These are phyloP conservation scores for Toxotes chatareus DNA, from an alignment of 2,113 vertebrate species.

Conservation along the genomic window DNA sequence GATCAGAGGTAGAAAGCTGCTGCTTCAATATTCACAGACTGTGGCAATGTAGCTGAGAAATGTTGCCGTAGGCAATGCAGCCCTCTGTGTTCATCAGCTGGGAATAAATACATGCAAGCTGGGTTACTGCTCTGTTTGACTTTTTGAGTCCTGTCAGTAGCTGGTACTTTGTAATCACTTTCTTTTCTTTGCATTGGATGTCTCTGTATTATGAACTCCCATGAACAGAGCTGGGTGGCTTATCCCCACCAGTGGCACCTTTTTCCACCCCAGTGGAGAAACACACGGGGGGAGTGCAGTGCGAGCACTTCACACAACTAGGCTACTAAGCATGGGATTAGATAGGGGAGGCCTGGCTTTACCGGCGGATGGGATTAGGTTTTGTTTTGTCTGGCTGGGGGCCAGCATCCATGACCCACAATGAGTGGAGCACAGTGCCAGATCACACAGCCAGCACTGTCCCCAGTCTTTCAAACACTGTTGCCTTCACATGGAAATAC, in stretches of 20 bases:
- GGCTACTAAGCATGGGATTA: conserved; percentile 77
- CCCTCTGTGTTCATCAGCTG: conserved; percentile 37
- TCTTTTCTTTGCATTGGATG: background rate
- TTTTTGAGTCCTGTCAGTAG: conserved; percentile 16
- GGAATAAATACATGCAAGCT: conserved; percentile 40
- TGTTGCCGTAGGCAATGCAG: conserved; percentile 38
- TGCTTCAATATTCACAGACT: conserved; percentile 72
- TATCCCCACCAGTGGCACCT: conserved; percentile 54
- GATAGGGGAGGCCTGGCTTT: conserved; percentile 67
- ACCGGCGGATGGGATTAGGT: conserved; percentile 78
- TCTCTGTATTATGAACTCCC: conserved; percentile 27
- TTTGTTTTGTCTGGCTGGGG: conserved; percentile 80
- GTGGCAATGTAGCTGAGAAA: conserved; percentile 23
- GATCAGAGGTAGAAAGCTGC: conserved; percentile 74
- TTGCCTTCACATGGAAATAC: conserved; percentile 36
- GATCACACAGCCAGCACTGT: conserved; percentile 52
- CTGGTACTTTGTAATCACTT: background rate
- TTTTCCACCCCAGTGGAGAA: conserved; percentile 72
- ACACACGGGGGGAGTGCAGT: conserved; percentile 70
- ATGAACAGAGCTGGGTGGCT: conserved; percentile 40
- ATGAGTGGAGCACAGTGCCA: conserved; percentile 52
- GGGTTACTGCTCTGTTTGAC: conserved; percentile 10
- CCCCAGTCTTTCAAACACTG: conserved; percentile 31
- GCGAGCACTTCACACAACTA: conserved; percentile 78
- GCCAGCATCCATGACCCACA: conserved; percentile 70